Evolutionary conservation across 2,113 vertebrate genomes (phyloP), one percentile per base, ranked within the genome.

Genomic region (Toxotes jaculatrix): DNA sequence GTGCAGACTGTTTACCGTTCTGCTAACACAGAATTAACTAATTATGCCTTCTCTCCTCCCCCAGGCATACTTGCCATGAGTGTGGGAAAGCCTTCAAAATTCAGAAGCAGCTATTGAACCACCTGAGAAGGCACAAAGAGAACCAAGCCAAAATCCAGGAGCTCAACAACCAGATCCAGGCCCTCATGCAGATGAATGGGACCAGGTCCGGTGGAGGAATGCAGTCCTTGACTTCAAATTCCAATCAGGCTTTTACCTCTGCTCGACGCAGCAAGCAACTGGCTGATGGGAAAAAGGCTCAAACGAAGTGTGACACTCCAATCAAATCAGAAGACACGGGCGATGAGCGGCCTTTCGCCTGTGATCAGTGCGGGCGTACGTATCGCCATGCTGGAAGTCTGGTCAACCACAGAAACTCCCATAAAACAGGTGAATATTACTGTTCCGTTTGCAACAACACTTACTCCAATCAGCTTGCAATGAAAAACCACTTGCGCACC

Each of bases 321-420:
- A 74, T 88, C 8, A 90, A 92, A 67, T 78, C 65, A 0, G 89
- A 91, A 73, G 83, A 88, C 57, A 23, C 80, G 0, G 86, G 61
- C 0, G 93, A 94, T 62, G 64, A 91, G 11, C 94, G 97, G 0
- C 97, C 96, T 36, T 97, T 96, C 82, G 92, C 93, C 8, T 98
- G 97, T 67, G 95, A 95, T 59, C 96, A 97, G 68, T 98, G 97
- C 80, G 97, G 96, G 7, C 95, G 96, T 34, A 97, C 95, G 0
- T 97, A 97, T 86, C 96, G 97, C 12, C 97, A 98, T 1, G 96
- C 96, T 2, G 97, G 97, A 21, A 97, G 96, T 87, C 93, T 98
- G 77, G 96, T 97, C 70, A 98, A 97, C 91, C 97, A 97, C 92
- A 96, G 94, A 60, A 96, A 97, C 85, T 97, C 97, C 1, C 97